Base-by-base conservation (phyloP, 2,113 vertebrate genomes). In the Callionymus lyra region DNA sequence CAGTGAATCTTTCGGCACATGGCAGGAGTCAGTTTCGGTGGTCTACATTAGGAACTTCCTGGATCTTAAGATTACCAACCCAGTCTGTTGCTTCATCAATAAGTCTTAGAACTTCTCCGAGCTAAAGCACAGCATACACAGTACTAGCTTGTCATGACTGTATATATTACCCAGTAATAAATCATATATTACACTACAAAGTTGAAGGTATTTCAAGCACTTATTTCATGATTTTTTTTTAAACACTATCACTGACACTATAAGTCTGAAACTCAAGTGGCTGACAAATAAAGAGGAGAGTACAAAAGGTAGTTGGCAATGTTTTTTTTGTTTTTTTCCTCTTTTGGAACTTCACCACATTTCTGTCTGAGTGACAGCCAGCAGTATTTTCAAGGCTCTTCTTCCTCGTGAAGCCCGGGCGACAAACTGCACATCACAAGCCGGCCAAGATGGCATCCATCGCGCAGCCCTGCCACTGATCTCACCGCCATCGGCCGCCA, bases 341-440 rank as follows among this genome's bases (percentile, higher is more conserved):
- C 67, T 68, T 58, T 55, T 55, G 59, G 63, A 69, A 63, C 43
- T 35, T 38, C 52, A 67, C 51, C 70, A 68, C 70, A 72, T 70
- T 60, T 70, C 38, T 76, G 63, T 78, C 68, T 76, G 66, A 81
- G 53, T 80, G 81, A 81, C 77, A 77, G 77, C 70, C 81, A 72
- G 68, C 70, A 72, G 68, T 76, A 72, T 79, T 79, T 74, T 68
- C 76, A 82, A 81, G 74, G 76, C 74, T 75, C 68, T 68, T 60
- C 73, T 64, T 81, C 68, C 65, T 47, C 48, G 53, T 68, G 72
- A 68, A 64, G 61, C 70, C 68, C 37, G 37, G 58, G 75, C 75
- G 71, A 80, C 79, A 76, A 84, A 81, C 82, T 75, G 74, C 74
- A 70, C 80, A 80, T 82, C 76, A 76, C 63, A 80, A 68, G 76